Conservation (phyloP, 1,140 invertebrate genomes). For the Sitobion miscanthi region DNA sequence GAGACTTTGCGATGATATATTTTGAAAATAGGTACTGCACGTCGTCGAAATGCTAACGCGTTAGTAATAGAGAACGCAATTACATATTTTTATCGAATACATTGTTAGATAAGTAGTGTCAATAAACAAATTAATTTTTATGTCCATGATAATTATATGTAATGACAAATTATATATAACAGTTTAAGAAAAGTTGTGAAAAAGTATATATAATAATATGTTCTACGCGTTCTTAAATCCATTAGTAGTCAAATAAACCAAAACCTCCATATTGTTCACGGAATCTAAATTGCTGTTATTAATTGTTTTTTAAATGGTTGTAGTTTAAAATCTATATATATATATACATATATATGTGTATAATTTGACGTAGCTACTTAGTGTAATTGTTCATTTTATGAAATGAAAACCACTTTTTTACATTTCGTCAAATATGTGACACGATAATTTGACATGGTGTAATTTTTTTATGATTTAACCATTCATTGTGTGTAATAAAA, state of each 20-base stretch:
- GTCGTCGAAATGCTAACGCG: not conserved
- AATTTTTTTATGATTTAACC: not conserved
- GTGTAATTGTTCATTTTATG: not conserved
- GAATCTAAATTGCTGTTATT: not conserved
- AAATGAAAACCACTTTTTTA: slow-evolving; percentile 11
- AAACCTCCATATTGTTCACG: not conserved
- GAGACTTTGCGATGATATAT: not conserved
- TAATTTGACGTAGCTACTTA: not conserved
- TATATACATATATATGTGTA: not conserved
- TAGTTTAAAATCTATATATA: not conserved
- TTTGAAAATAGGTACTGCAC: not conserved
- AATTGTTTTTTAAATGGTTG: not conserved
- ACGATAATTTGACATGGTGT: not conserved
- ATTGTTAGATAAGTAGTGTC: not conserved
- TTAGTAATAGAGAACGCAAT: slow-evolving; percentile 1
- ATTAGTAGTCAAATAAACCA: not conserved
- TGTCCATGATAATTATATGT: not conserved
- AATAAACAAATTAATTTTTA: slow-evolving; percentile 20
- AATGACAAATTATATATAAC: not conserved
- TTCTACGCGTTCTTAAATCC: not conserved
- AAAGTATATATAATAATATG: not conserved
- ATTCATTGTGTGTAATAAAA: not conserved
- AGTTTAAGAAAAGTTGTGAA: slow-evolving; percentile 4
- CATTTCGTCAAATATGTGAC: not conserved
- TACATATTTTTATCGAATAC: not conserved